phyloP scores from a whole-genome alignment of 2,113 vertebrate genomes.

The Trematocara marginatum region DNA sequence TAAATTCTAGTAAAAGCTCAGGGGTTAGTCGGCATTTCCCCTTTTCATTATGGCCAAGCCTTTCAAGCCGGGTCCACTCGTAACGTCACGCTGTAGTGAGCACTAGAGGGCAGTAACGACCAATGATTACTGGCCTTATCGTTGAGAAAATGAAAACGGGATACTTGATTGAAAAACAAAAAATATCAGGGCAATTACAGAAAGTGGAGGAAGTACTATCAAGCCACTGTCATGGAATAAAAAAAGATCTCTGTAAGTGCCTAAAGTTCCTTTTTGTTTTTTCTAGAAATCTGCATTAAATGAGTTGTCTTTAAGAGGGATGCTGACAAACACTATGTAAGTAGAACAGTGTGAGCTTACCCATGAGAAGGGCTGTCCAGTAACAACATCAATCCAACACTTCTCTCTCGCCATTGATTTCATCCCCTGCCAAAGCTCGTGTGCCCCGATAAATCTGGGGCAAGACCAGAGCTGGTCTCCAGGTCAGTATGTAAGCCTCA shows the following conservation, averaged over 20 bases:
- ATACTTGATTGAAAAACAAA: background rate
- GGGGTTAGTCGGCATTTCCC: constrained; percentile 3
- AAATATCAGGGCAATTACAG: rapidly evolving
- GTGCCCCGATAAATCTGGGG: constrained; percentile 21
- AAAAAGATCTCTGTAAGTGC: background rate
- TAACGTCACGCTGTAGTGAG: background rate
- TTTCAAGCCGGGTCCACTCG: background rate
- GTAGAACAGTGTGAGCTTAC: background rate
- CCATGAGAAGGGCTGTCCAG: background rate
- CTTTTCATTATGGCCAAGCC: constrained; percentile 17
- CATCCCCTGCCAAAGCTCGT: background rate
- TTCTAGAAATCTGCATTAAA: background rate
- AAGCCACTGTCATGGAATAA: background rate
- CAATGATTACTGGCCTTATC: background rate
- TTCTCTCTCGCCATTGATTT: background rate
- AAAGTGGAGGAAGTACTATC: background rate
- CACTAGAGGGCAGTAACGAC: constrained; percentile 44
- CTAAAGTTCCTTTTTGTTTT: background rate
- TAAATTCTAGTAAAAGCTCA: background rate
- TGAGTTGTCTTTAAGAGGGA: background rate
- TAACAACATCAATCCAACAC: background rate
- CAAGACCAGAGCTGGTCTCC: background rate
- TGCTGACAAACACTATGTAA: background rate
- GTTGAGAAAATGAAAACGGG: background rate
- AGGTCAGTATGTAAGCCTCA: constrained; percentile 15